Evolutionary conservation across 2,113 vertebrate genomes (phyloP).

Genomic region (Hiodon alosoides): DNA sequence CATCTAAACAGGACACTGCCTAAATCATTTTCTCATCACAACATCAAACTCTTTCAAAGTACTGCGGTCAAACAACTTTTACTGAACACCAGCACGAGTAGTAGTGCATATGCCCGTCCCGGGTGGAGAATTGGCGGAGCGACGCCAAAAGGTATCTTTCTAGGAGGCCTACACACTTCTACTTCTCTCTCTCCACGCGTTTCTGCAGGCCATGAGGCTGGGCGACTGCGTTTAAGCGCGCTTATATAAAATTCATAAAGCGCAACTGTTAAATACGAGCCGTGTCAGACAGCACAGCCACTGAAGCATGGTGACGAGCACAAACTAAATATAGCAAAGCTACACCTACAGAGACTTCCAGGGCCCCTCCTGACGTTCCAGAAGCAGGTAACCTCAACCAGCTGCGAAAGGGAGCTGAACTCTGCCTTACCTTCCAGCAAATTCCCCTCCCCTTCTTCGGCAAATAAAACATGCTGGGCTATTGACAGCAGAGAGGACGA

Average conservation of each 20-base stretch:
- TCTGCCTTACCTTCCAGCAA: background rate
- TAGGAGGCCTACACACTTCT: background rate
- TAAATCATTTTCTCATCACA: too few relatives aligned
- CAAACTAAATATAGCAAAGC: slow-evolving; percentile 24
- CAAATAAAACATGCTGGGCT: too few relatives aligned
- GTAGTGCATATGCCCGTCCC: too few relatives aligned
- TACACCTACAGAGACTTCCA: slow-evolving; percentile 14
- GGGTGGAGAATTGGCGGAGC: background rate
- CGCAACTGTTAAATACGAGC: slow-evolving; percentile 20
- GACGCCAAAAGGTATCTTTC: background rate
- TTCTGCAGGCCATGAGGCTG: background rate
- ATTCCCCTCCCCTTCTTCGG: background rate
- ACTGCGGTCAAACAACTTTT: too few relatives aligned
- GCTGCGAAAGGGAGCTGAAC: background rate
- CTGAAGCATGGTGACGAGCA: slow-evolving; percentile 21
- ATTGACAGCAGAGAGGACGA: too few relatives aligned
- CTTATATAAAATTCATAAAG: slow-evolving; percentile 33
- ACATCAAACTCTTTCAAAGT: too few relatives aligned
- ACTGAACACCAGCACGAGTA: too few relatives aligned
- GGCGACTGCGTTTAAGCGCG: slow-evolving; percentile 20
- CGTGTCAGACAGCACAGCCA: slow-evolving; percentile 7
- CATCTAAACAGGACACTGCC: too few relatives aligned
- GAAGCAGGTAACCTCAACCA: background rate
- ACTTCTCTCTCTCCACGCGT: background rate
- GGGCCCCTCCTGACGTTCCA: background rate